Evolutionary conservation across 2,888 invertebrate genomes (phyloP).

Genomic region (Drosophila suboccidentalis): DNA sequence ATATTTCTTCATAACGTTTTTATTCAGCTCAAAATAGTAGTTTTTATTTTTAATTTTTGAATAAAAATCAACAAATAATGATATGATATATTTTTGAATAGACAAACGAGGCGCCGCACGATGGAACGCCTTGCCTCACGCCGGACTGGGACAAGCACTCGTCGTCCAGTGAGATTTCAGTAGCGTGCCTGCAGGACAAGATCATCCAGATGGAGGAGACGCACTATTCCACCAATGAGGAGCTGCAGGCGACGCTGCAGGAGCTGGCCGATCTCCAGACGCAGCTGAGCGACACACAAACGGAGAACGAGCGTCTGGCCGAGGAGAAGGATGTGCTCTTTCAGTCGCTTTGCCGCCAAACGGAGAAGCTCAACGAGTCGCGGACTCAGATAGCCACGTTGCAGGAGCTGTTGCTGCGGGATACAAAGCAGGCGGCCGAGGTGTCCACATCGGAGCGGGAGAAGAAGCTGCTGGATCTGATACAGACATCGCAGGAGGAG

Average conservation of each 20-base stretch:
- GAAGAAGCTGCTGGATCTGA: conserved; percentile 92
- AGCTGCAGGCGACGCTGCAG: conserved; percentile 96
- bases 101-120: conserved; percentile 55
- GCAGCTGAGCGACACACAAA: conserved; percentile 93
- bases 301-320: conserved; percentile 94
- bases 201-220: conserved; percentile 89
- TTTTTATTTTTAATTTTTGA: too few relatives aligned
- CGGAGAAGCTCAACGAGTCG: conserved; percentile 95
- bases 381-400: conserved; percentile 93
- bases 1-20: too few relatives aligned
- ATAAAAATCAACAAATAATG: too few relatives aligned
- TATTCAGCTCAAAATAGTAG: too few relatives aligned
- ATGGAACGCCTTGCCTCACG: conserved; percentile 90
- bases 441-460: conserved; percentile 91
- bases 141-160: conserved; percentile 97
- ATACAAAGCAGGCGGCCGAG: conserved; percentile 89
- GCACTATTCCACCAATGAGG: conserved; percentile 93
- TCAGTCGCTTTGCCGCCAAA: conserved; percentile 96
- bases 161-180: conserved; percentile 95
- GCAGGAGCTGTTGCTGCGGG: conserved; percentile 90
- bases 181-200: conserved; percentile 96
- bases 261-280: conserved; percentile 96
- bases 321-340: conserved; percentile 96
- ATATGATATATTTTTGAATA: neutral
- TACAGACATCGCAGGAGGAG: conserved; percentile 94